Evolutionary conservation across 2,113 vertebrate species (phyloP), one percentile per base, ranked within the genome.

Genomic region (Cyanistes caeruleus): DNA sequence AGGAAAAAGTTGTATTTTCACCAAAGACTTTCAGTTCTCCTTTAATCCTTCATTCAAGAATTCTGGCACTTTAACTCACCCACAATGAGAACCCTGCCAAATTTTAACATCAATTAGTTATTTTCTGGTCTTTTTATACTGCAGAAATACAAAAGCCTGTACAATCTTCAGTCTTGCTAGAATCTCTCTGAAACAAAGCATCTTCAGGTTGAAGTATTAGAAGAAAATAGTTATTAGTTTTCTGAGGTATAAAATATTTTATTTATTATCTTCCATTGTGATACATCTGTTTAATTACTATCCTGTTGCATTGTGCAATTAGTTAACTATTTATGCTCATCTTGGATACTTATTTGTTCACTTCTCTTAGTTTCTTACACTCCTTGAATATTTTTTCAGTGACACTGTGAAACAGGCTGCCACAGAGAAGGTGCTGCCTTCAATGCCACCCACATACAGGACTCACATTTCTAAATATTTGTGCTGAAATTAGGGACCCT

Each of bases 121-220:
- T 93, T 44, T 93, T 31, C 60, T 83, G 27, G 15, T 20, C 27
- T 67, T 69, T 76, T 67, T 14, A 41, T 52, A 84, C 13, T 83
- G 87, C 63, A 87, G 55, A 69, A 96, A 69, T 46, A 65, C 49
- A 93, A 91, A 95, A 97, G 64, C 39, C 46, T 96, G 79, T 90
- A 68, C 41, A 59, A 30, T 86, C 85, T 79, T 83, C 74, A 53
- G 62, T 53, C 30, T 10, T 58, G 44, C 60, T 73, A 90, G 78
- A 68, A 89, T 48, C 22, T 35, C 37, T 95, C 84, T 53, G 60
- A 65, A 95, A 77, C 27, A 93, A 90, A 95, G 19, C 35, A 74
- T 62, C 60, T 65, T 84, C 52, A 93, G 63, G 33, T 90, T 51
- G 8, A 91, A 95, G 52, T n/a, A 84, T 16, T 73, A 24, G 94